Base-by-base conservation (phyloP, 1,140 invertebrate genomes). In the Stegodyphus dumicola region DNA sequence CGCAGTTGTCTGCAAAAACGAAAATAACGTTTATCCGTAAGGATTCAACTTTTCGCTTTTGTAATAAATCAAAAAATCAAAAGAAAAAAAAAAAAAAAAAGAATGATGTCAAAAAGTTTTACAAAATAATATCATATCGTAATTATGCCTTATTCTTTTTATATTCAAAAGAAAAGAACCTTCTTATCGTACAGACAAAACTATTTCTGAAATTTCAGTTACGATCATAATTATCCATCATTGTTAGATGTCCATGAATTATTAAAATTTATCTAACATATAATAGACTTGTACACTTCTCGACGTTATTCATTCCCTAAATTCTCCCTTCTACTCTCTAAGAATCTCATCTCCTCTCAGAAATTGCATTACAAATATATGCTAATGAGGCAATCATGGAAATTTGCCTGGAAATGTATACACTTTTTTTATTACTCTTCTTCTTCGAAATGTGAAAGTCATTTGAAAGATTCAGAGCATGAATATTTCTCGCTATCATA, bases 331-430 rank as follows among this genome's bases (percentile, higher is more conserved):
- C 64, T 17, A 48, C n/a, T 49, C 33, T 33, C 10, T 54, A 48
- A 77, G 7, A 15, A 11, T 51, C 65, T 33, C 76, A 66, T 77
- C 76, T 66, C n/a, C 64, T 15, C 52, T 48, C 60, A 48, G 33
- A 54, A 77, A 77, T 77, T 77, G 76, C 76, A 77, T 77, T 77
- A 66, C 76, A 77, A 77, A 77, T 77, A 77, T 77, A 77, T 77
- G 76, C 76, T 77, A 77, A 77, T 77, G 76, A 77, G 48, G 49
- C 76, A 77, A 77, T 65, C 56, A 66, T 77, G 76, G 48, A 77
- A 77, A 77, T 77, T 66, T 77, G 56, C 56, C 60, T 66, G 76
- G 13, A 6, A n/a, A 64, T 13, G 13, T 33, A 33, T 33, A 33
- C 33, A 33, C 3, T 33, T 33, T 33, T 49, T 51, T 17, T 51